phyloP scores from a whole-genome alignment of 2,888 invertebrate genomes.

The Psylliodes chrysocephalus region DNA sequence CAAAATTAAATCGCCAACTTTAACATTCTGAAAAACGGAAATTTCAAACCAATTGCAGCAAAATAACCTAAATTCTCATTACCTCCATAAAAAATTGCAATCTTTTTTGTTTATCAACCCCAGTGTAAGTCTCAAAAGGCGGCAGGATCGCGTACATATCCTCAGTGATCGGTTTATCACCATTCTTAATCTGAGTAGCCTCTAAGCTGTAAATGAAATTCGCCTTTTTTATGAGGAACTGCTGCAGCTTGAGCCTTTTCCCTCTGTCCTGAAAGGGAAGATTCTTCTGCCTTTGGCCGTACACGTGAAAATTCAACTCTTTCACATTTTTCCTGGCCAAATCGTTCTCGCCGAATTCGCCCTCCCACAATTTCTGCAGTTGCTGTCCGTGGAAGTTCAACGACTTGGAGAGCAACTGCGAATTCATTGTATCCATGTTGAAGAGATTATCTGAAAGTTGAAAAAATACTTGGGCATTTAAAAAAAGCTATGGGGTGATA shows the following conservation, averaged over 20 bases:
- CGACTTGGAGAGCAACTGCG: conserved; percentile 73
- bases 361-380: conserved; percentile 88
- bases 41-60: background rate
- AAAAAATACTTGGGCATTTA: no score
- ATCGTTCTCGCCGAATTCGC: conserved; percentile 83
- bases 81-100: conserved; percentile 86
- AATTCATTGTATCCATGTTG: conserved; percentile 67
- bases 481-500: no score
- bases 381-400: conserved; percentile 89
- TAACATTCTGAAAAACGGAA: conserved; percentile 68
- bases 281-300: conserved; percentile 82
- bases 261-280: conserved; percentile 86
- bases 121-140: conserved; percentile 86
- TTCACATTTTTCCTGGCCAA: conserved; percentile 71
- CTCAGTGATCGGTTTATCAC: conserved; percentile 66
- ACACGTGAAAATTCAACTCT: conserved; percentile 77
- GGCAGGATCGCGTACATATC: conserved; percentile 86
- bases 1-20: conserved; percentile 82
- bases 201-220: conserved; percentile 76
- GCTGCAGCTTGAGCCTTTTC: conserved; percentile 84
- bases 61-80: conserved; percentile 53
- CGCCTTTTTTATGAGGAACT: conserved; percentile 88
- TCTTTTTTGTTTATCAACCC: conserved; percentile 80
- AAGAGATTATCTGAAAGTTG: background rate
- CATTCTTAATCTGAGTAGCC: conserved; percentile 63